Evolutionary conservation across 2,888 invertebrate genomes (phyloP).

Genomic region (Cephus nigrinus): DNA sequence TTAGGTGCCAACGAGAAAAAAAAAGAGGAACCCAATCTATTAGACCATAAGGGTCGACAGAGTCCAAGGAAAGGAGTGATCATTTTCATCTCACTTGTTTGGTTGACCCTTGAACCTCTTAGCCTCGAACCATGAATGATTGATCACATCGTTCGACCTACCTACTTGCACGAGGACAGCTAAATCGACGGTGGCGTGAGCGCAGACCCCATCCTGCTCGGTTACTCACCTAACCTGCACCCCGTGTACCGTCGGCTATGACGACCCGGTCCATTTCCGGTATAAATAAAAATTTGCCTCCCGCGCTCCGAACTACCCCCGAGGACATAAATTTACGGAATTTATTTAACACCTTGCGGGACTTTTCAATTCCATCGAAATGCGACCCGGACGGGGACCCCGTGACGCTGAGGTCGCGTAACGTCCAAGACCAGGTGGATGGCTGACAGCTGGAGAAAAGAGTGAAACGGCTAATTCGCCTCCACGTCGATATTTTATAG

Average conservation of each 20-base stretch:
- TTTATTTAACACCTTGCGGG: no score
- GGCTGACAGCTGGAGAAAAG: no score
- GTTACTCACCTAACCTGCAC: conserved; percentile 1
- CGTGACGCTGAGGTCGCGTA: no score
- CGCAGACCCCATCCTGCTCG: conserved; percentile 20
- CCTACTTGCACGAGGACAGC: neutral
- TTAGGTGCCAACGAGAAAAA: neutral
- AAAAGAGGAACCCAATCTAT: neutral
- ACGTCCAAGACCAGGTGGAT: no score
- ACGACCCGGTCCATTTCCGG: neutral
- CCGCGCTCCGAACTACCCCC: neutral
- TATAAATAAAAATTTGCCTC: neutral
- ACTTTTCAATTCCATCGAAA: no score
- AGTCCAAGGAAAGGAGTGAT: neutral
- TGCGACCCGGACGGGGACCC: no score
- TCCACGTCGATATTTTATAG: neutral
- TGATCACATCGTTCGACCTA: conserved; percentile 20
- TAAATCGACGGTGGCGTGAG: conserved; percentile 21
- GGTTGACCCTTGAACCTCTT: neutral
- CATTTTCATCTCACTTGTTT: neutral
- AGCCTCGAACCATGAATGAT: conserved; percentile 21
- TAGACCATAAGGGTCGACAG: neutral
- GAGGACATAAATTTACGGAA: neutral
- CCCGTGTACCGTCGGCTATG: neutral
- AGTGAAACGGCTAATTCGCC: neutral